Evolutionary conservation across 2,888 invertebrate species (phyloP).

Genomic region (Luffia ferchaultella): DNA sequence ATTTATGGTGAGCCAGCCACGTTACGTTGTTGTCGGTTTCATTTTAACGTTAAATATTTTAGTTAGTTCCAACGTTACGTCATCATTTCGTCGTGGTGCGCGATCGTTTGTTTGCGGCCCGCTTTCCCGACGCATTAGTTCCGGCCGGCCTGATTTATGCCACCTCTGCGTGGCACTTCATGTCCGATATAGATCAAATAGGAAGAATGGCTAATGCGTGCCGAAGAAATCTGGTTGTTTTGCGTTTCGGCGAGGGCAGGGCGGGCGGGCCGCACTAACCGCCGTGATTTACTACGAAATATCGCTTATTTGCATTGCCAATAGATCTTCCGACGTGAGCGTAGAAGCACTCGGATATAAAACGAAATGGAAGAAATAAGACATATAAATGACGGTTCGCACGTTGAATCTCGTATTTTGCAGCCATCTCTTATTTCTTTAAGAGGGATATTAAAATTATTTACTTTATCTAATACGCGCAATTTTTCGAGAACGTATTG

Average conservation of each 20-base stretch:
- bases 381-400: constrained; percentile 42
- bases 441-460: constrained; percentile 16
- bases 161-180: constrained; percentile 22
- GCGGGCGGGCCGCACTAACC: constrained; percentile 24
- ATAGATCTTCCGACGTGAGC: constrained; percentile 34
- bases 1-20: constrained; percentile 50
- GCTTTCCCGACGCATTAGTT: constrained; percentile 31
- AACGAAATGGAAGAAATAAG: constrained; percentile 46
- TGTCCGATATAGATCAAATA: constrained; percentile 16
- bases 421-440: constrained; percentile 37
- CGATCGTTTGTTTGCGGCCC: neutral
- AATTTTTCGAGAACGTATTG: too few species aligned
- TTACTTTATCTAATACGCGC: too few species aligned
- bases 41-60: constrained; percentile 55
- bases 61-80: constrained; percentile 40
- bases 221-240: constrained; percentile 35
- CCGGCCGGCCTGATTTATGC: constrained; percentile 38
- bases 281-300: constrained; percentile 43
- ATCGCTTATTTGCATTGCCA: constrained; percentile 49
- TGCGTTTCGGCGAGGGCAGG: constrained; percentile 25
- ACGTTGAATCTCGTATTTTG: constrained; percentile 43
- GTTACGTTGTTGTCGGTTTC: constrained; percentile 59
- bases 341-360: constrained; percentile 44
- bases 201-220: constrained; percentile 28
- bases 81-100: neutral